Conservation (phyloP, 2,797 vertebrate genomes). For the Hippocampus kuda region DNA sequence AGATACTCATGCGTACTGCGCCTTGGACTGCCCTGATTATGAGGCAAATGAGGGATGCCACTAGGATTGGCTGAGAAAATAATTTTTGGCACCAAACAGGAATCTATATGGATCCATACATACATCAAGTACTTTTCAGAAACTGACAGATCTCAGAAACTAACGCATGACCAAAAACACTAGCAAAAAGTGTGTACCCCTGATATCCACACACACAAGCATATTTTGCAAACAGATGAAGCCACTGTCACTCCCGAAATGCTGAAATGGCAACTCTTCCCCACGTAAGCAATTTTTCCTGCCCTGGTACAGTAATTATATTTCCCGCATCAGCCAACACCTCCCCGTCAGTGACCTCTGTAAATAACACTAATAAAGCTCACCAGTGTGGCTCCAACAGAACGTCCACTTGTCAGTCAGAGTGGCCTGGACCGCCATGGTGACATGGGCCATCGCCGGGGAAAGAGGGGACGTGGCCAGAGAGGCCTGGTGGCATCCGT, state of each 20-base stretch:
- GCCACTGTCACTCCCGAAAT: conserved; percentile 29
- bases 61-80: too few species aligned
- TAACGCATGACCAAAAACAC: not conserved
- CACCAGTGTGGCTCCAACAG: conserved; percentile 46
- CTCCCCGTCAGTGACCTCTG: conserved; percentile 63
- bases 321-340: conserved; percentile 68
- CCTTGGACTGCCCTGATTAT: too few species aligned
- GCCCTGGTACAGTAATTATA: conserved; percentile 46
- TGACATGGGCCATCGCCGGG: conserved; percentile 47
- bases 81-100: not conserved
- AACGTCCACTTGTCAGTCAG: conserved; percentile 54
- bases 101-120: not conserved
- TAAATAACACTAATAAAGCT: conserved; percentile 59
- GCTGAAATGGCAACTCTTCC: conserved; percentile 62
- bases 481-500: conserved; percentile 55
- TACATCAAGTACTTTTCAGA: conserved; percentile 7
- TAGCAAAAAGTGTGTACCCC: conserved; percentile 17
- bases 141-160: not conserved
- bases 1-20: too few species aligned
- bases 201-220: conserved; percentile 54
- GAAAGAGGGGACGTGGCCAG: conserved; percentile 48
- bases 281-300: conserved; percentile 53
- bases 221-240: conserved; percentile 49
- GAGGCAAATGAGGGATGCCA: too few species aligned
- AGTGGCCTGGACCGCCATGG: conserved; percentile 39